Evolutionary conservation across 2,888 invertebrate species (phyloP).

Genomic region (Bellardia bayeri): DNA sequence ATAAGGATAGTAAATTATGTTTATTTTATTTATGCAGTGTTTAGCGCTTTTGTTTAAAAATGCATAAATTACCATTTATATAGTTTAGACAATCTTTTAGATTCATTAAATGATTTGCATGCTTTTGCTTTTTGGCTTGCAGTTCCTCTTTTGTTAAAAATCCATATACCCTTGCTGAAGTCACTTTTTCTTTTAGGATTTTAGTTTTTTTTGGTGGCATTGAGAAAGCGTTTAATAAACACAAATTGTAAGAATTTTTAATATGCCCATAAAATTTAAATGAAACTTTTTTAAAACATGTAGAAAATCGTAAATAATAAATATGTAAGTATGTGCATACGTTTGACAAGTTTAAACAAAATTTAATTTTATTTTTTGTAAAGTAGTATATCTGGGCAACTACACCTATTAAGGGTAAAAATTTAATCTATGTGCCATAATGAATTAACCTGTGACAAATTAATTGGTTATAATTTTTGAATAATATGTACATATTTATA

Average conservation of each 20-base stretch:
- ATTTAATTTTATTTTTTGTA: too few relatives aligned
- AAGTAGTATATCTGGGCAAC: too few relatives aligned
- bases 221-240: background rate
- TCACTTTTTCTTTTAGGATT: slow-evolving; percentile 17
- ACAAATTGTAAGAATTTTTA: background rate
- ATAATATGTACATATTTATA: too few relatives aligned
- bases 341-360: background rate
- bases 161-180: slow-evolving; percentile 63
- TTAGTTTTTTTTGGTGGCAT: slow-evolving; percentile 60
- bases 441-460: too few relatives aligned
- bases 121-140: slow-evolving; percentile 73
- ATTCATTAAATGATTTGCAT: slow-evolving; percentile 75
- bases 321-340: too few relatives aligned
- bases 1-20: background rate
- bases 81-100: slow-evolving; percentile 71
- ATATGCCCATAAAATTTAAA: background rate
- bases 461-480: too few relatives aligned
- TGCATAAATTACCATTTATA: slow-evolving; percentile 74
- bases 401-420: too few relatives aligned
- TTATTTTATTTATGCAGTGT: background rate
- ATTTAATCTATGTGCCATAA: too few relatives aligned
- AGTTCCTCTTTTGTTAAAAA: slow-evolving; percentile 76
- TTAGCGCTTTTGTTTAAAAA: background rate
- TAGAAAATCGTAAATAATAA: too few relatives aligned
- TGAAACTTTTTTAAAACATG: background rate